Percentiles rank a stretch among this genome's conserved stretches.
Evolutionary conservation across 2,797 vertebrate species (phyloP).

Genomic region (Sebastes diploproa): DNA sequence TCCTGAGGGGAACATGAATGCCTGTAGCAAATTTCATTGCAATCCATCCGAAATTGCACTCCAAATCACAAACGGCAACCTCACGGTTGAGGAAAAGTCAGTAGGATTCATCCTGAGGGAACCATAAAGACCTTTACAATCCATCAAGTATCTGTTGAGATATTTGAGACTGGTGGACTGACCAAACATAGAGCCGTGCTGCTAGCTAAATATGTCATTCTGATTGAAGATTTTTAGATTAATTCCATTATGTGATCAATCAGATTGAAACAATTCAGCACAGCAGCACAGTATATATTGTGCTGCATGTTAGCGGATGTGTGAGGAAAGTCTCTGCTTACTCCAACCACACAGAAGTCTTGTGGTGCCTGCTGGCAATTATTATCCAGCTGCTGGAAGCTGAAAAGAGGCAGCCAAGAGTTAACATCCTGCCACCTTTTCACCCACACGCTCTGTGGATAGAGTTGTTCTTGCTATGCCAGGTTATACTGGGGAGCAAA

Average conservation of each 20-base stretch:
- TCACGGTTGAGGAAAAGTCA: no score
- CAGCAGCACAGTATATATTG: not conserved
- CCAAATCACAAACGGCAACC: no score
- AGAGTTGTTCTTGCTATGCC: not conserved
- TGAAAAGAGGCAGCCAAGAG: not conserved
- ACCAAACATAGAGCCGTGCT: not conserved
- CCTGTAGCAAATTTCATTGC: not conserved
- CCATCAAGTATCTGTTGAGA: not conserved
- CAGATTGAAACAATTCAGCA: not conserved
- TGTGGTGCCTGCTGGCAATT: constrained; percentile 25
- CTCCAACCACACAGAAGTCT: not conserved
- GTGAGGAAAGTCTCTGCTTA: not conserved
- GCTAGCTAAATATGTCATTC: not conserved
- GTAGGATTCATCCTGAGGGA: not conserved
- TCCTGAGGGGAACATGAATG: not conserved
- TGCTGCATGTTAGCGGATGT: not conserved
- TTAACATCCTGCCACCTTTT: not conserved
- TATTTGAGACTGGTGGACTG: not conserved
- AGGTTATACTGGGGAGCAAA: not conserved
- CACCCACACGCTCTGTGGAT: not conserved
- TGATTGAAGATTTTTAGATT: not conserved
- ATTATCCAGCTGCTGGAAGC: constrained; percentile 7
- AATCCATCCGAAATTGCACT: no score
- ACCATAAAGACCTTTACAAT: not conserved
- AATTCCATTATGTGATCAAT: not conserved